A percentile compares a stretch with the other conserved stretches of the same genome.
Conservation (phyloP, 1,140 invertebrate genomes). For the Drosophila tropicalis region DNA sequence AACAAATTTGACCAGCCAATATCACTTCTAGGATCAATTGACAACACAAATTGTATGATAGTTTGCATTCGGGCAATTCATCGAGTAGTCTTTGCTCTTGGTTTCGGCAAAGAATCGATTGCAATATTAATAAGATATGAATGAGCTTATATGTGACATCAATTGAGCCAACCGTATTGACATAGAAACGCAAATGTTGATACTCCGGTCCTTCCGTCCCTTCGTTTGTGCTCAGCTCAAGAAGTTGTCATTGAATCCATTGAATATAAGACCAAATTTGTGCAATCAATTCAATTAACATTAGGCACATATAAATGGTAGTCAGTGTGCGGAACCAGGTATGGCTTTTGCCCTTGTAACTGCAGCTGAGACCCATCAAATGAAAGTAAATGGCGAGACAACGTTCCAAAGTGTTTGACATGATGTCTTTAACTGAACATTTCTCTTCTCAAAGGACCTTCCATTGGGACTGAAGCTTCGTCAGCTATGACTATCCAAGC, state of each 20-base stretch:
- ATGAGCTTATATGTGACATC: constrained; percentile 46
- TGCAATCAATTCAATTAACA: constrained; percentile 13
- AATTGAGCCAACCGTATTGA: constrained; percentile 28
- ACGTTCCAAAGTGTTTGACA: constrained; percentile 46
- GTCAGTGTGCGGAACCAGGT: constrained; percentile 27
- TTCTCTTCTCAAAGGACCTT: too few relatives aligned
- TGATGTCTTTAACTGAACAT: constrained; percentile 32
- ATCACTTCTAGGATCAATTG: constrained; percentile 27
- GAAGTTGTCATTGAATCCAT: neutral
- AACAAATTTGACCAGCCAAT: constrained; percentile 4
- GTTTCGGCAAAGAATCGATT: constrained; percentile 29
- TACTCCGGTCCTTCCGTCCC: neutral
- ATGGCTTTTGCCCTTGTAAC: constrained; percentile 14
- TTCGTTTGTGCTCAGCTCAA: neutral
- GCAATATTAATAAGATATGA: constrained; percentile 32
- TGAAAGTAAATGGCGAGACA: constrained; percentile 47
- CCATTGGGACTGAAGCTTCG: too few relatives aligned
- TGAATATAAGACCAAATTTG: constrained; percentile 30
- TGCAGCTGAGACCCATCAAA: constrained; percentile 44
- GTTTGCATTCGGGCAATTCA: constrained; percentile 33
- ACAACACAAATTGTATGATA: neutral
- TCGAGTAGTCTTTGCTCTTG: constrained; percentile 29
- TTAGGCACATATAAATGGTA: constrained; percentile 34
- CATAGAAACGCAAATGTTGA: constrained; percentile 8
- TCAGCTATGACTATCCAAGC: neutral